Evolutionary conservation across 2,797 vertebrate genomes (phyloP).

Genomic region (Brotula barbata): DNA sequence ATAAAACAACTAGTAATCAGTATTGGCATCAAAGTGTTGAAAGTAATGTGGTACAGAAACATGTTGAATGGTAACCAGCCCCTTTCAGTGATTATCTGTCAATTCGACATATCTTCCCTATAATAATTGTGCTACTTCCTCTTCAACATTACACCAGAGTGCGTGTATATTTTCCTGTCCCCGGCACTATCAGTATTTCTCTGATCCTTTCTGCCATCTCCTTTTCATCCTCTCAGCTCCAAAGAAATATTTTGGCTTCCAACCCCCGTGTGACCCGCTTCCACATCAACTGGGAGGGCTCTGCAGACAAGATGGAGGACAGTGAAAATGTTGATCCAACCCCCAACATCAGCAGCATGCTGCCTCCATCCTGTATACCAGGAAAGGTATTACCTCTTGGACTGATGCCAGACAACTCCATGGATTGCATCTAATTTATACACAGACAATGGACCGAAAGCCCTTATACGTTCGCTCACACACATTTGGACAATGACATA

Average conservation of each 20-base stretch:
- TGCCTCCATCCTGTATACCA: conserved; percentile 74
- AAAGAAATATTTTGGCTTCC: conserved; percentile 86
- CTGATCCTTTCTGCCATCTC: no score
- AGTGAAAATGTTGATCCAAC: conserved; percentile 82
- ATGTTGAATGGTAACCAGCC: no score
- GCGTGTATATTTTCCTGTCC: no score
- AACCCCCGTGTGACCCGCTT: conserved; percentile 87
- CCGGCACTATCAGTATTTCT: no score
- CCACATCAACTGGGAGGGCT: conserved; percentile 88
- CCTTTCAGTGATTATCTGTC: no score
- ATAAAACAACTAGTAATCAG: no score
- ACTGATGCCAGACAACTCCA: conserved; percentile 84
- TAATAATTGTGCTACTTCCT: no score
- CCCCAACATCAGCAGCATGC: conserved; percentile 71
- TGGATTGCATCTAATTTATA: conserved; percentile 70
- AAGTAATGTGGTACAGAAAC: no score
- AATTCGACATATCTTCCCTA: no score
- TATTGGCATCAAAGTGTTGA: no score
- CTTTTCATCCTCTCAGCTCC: conserved; percentile 73
- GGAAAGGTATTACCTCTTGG: conserved; percentile 77
- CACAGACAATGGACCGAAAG: conserved; percentile 24
- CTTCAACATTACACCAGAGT: no score
- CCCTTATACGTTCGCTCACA: conserved; percentile 11
- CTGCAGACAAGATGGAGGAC: conserved; percentile 79
- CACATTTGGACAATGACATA: conserved; percentile 19